These are phyloP conservation scores for Portunus trituberculatus DNA, from an alignment of 1,140 invertebrate genomes.

Conservation along the genomic window DNA sequence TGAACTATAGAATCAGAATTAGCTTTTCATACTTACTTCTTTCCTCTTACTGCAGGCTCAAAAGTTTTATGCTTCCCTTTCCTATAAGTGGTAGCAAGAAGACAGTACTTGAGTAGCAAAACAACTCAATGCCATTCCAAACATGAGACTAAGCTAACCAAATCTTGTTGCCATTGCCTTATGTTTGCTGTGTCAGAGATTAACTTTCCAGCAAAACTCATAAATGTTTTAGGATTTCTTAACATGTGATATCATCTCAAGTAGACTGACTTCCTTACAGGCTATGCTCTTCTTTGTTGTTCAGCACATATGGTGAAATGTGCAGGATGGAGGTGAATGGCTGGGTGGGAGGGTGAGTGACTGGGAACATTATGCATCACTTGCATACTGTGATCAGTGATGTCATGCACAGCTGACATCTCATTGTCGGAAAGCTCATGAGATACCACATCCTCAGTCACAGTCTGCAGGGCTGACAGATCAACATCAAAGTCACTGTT, in stretches of 20 bases:
- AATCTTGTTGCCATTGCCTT: no score
- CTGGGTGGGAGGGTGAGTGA: not conserved
- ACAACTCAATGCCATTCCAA: no score
- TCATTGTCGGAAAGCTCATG: not conserved
- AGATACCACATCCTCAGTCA: not conserved
- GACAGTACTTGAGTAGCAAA: no score
- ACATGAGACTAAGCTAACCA: no score
- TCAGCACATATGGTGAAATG: not conserved
- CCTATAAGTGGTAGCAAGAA: no score
- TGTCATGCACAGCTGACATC: not conserved
- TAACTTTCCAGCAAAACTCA: no score
- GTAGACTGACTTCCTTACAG: not conserved
- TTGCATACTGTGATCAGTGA: not conserved
- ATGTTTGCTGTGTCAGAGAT: no score
- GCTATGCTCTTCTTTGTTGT: constrained; percentile 33
- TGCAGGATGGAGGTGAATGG: constrained; percentile 37
- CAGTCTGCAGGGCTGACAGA: not conserved
- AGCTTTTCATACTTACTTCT: no score
- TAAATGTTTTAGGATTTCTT: no score
- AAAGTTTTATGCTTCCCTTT: no score
- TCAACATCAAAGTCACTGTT: not conserved
- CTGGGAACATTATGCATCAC: not conserved
- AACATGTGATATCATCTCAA: not conserved
- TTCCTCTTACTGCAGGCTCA: no score
- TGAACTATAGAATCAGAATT: no score